These are phyloP conservation scores for Taurulus bubalis DNA, from an alignment of 2,113 vertebrate species.

Conservation along the genomic window DNA sequence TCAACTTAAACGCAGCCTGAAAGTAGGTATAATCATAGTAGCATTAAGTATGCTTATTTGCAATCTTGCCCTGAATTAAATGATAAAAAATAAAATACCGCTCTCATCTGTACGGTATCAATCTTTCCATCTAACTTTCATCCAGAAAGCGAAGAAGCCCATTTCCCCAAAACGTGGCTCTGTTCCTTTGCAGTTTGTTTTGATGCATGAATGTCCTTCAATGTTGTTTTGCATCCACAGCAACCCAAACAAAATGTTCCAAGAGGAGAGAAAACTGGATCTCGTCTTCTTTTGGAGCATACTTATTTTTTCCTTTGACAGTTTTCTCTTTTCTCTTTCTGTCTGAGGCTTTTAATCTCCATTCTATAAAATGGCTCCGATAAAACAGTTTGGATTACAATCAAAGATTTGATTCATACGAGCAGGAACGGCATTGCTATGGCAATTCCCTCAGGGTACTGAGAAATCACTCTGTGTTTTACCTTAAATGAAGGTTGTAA, in stretches of 20 bases:
- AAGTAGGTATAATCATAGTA: background rate
- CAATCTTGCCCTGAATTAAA: background rate
- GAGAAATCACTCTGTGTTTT: background rate
- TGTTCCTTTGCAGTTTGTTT: too few relatives aligned
- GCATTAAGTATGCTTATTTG: background rate
- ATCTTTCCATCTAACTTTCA: background rate
- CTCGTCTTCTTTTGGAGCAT: background rate
- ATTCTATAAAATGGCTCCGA: background rate
- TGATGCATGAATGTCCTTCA: too few relatives aligned
- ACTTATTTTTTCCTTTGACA: too few relatives aligned
- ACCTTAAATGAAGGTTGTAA: background rate
- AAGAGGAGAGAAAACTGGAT: background rate
- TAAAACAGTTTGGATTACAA: slow-evolving; percentile 10
- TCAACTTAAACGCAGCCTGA: background rate
- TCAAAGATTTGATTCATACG: slow-evolving; percentile 5
- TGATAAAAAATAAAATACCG: background rate
- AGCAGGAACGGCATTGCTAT: background rate
- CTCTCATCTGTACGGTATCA: too few relatives aligned
- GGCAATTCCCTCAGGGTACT: background rate
- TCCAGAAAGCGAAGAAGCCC: background rate
- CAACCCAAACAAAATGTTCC: slow-evolving; percentile 20
- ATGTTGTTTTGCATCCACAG: slow-evolving; percentile 30
- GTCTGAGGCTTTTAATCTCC: background rate
- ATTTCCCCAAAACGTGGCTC: too few relatives aligned
- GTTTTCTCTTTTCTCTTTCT: background rate